Base-by-base conservation (phyloP, 92 coral and sea anemone species). In the Porites evermanni region DNA sequence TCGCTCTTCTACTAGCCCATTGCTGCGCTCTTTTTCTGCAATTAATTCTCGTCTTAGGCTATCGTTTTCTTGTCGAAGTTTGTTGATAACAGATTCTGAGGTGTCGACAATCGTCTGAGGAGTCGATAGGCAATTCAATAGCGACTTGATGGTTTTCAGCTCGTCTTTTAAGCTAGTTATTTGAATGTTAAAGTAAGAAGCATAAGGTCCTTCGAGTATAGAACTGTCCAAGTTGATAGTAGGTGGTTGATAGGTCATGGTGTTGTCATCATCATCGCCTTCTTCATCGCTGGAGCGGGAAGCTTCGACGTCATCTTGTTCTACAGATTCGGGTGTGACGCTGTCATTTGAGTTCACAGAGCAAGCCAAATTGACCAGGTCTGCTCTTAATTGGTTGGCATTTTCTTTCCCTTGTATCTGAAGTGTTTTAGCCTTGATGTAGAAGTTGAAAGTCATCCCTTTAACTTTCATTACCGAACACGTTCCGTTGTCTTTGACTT, bases 371-470 rank as follows among this genome's bases (percentile, higher is more conserved):
- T 59, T 59, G 64, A 59, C 64, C 64, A 59, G 64, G 64, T 59
- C 64, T 59, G 64, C 64, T 59, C 64, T 2, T 59, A 59, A 59
- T 59, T 59, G 12, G 13, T 84, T 67, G n/a, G 88, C 83, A 16
- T 51, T 58, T 17, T 83, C 79, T 72, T 83, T 83, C 16, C 79
- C 79, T 72, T 83, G 87, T 72, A 83, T 85, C 75, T 67, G 82
- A 24, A 76, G 77, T 54, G 88, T 75, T 16, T 59, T 59, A 16
- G 12, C 64, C 64, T 59, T 59, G 64, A 16, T 59, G 64, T 59
- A 59, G 64, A 59, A 59, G 64, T 59, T 59, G 17, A 59, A 59
- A 3, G 64, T 59, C 64, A 59, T 59, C 69, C 88, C 81, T 76
- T 85, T 69, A 77, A 59, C 88, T 85, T 85, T 85, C 72, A 76